Percentiles rank a stretch among this genome's conserved stretches.
phyloP scores from a whole-genome alignment of 92 coral and sea anemone species.

The Paragorgia papillata region DNA sequence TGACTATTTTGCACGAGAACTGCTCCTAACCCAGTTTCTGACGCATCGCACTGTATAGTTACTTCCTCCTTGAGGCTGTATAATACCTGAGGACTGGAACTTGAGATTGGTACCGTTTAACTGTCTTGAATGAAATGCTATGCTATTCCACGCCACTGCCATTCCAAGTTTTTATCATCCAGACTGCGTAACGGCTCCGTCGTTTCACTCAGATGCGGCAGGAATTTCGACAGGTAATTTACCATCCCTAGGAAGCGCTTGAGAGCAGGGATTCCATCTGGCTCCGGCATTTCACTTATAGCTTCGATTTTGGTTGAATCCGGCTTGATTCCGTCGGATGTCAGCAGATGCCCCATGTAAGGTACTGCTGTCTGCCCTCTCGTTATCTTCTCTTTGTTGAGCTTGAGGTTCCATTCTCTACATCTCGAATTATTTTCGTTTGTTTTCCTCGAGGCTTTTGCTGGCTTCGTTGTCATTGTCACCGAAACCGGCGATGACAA shows the following conservation, averaged over 20 bases:
- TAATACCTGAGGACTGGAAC: constrained; percentile 57
- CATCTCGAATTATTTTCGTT: constrained; percentile 59
- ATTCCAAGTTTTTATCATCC: constrained; percentile 58
- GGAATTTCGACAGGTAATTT: constrained; percentile 59
- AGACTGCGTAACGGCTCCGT: constrained; percentile 58
- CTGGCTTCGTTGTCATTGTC: constrained; percentile 54
- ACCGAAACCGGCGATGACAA: constrained; percentile 68
- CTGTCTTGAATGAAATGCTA: constrained; percentile 49
- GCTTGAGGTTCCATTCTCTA: constrained; percentile 57
- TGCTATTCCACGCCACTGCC: constrained; percentile 56
- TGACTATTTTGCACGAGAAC: constrained; percentile 63
- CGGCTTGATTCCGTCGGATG: constrained; percentile 52
- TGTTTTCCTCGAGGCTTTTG: constrained; percentile 57
- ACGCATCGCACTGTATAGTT: constrained; percentile 61
- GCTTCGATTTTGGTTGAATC: constrained; percentile 62
- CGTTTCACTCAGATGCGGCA: constrained; percentile 62
- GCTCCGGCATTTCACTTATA: constrained; percentile 55
- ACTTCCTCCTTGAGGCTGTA: constrained; percentile 54
- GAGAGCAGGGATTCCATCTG: constrained; percentile 48
- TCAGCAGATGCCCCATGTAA: constrained; percentile 64
- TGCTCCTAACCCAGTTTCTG: constrained; percentile 57
- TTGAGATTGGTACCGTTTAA: constrained; percentile 50
- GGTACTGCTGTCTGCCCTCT: constrained; percentile 48
- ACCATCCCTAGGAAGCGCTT: constrained; percentile 66
- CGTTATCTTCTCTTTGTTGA: constrained; percentile 53